Conservation (phyloP, 2,888 invertebrate species). For the Buathra laborator region DNA sequence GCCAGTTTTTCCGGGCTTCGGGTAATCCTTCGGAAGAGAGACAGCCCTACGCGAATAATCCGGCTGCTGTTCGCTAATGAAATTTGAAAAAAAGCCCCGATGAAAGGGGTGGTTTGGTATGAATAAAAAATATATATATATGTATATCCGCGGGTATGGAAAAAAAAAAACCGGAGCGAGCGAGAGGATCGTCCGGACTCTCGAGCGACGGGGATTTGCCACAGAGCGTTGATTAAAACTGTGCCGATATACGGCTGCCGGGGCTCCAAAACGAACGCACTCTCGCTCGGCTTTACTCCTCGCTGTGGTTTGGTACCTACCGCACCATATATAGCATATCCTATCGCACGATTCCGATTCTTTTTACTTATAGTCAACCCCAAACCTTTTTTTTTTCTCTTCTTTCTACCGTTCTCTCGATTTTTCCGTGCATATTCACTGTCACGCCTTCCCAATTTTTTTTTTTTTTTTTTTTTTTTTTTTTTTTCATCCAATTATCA, state of each 20-base stretch:
- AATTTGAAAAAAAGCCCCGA: slow-evolving; percentile 79
- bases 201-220: slow-evolving; percentile 77
- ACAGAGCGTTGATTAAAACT: slow-evolving; percentile 83
- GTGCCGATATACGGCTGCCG: slow-evolving; percentile 79
- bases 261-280: slow-evolving; percentile 34
- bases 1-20: slow-evolving; percentile 78
- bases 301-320: slow-evolving; percentile 29
- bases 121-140: slow-evolving; percentile 31
- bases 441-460: background rate
- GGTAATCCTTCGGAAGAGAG: slow-evolving; percentile 76
- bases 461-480: background rate
- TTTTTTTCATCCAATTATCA: slow-evolving; percentile 52
- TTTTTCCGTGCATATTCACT: background rate
- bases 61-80: slow-evolving; percentile 83
- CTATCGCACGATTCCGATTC: slow-evolving; percentile 27
- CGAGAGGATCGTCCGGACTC: slow-evolving; percentile 53
- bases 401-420: slow-evolving; percentile 19
- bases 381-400: slow-evolving; percentile 60
- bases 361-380: slow-evolving; percentile 33
- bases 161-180: slow-evolving; percentile 70
- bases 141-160: background rate
- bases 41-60: slow-evolving; percentile 76
- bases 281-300: slow-evolving; percentile 25
- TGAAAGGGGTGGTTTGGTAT: slow-evolving; percentile 51
- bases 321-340: slow-evolving; percentile 47